Evolutionary conservation across 92 coral and sea anemone species (phyloP).

Genomic region (Virgularia gustaviana): DNA sequence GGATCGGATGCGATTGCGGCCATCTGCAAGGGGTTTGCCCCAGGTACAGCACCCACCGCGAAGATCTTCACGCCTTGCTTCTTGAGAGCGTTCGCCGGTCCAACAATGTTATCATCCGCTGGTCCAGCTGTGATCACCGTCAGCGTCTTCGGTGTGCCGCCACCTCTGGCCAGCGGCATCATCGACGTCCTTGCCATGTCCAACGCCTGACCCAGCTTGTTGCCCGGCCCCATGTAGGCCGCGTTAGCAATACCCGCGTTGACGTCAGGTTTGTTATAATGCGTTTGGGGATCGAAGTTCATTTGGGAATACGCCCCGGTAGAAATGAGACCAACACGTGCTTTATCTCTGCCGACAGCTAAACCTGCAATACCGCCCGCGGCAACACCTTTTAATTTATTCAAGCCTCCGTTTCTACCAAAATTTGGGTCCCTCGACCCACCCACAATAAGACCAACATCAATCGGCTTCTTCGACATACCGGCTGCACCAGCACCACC

Average conservation of each 20-base stretch:
- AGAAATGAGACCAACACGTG: neutral
- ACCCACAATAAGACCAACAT: slow-evolving; percentile 6
- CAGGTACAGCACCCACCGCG: slow-evolving; percentile 1
- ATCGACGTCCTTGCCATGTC: slow-evolving; percentile 13
- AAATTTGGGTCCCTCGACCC: slow-evolving; percentile 1
- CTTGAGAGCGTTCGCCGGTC: slow-evolving; percentile 7
- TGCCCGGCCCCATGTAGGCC: neutral
- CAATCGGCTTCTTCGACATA: neutral
- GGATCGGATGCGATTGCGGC: slow-evolving; percentile 2
- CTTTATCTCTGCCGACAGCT: neutral
- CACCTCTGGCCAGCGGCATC: slow-evolving; percentile 4
- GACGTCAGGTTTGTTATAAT: neutral
- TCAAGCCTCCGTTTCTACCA: neutral
- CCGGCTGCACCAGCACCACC: neutral
- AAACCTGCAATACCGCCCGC: slow-evolving; percentile 1
- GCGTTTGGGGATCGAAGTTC: neutral
- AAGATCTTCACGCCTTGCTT: neutral
- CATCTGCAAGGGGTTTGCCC: neutral
- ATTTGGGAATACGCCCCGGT: neutral
- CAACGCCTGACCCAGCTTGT: neutral
- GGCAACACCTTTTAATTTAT: neutral
- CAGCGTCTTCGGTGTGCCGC: neutral
- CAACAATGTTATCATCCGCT: neutral
- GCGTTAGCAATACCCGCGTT: neutral
- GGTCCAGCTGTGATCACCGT: slow-evolving; percentile 14